Percentiles rank a stretch among this genome's conserved stretches.
Conservation (phyloP, 1,140 invertebrate genomes). For the Akabosia matsudoensis region DNA sequence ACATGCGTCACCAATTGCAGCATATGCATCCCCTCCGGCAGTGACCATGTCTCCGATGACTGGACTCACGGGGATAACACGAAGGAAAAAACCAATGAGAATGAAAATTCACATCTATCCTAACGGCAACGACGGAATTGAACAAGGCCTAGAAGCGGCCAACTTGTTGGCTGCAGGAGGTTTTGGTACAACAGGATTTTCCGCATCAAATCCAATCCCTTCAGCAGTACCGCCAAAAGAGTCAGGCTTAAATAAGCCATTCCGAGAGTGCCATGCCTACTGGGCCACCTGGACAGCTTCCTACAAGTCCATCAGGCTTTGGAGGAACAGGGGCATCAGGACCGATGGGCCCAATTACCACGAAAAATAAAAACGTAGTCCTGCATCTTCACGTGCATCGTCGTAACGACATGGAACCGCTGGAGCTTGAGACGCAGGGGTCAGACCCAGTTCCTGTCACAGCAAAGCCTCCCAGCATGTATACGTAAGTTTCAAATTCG, state of each 20-base stretch:
- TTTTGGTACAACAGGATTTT: not conserved
- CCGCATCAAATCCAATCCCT: constrained; percentile 28
- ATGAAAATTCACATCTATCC: constrained; percentile 48
- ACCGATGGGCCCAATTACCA: not conserved
- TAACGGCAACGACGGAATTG: constrained; percentile 35
- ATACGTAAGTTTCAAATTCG: constrained; percentile 45
- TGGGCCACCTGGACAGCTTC: not conserved
- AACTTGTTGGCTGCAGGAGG: not conserved
- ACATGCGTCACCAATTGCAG: not conserved
- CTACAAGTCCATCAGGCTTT: not conserved
- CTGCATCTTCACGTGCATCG: constrained; percentile 46
- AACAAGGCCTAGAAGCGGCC: not conserved
- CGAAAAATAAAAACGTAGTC: constrained; percentile 13
- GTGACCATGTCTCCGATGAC: not conserved
- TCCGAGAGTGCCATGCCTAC: constrained; percentile 4
- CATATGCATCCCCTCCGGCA: not conserved
- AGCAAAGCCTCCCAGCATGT: constrained; percentile 35
- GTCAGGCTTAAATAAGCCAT: not conserved
- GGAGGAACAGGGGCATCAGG: not conserved
- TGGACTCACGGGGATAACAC: not conserved
- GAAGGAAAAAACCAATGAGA: constrained; percentile 39
- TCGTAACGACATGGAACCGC: constrained; percentile 30
- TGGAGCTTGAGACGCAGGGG: constrained; percentile 30
- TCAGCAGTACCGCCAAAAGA: constrained; percentile 21
- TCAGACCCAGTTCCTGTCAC: constrained; percentile 33